phyloP scores from a whole-genome alignment of 2,797 vertebrate genomes.

The Ibycter americanus region DNA sequence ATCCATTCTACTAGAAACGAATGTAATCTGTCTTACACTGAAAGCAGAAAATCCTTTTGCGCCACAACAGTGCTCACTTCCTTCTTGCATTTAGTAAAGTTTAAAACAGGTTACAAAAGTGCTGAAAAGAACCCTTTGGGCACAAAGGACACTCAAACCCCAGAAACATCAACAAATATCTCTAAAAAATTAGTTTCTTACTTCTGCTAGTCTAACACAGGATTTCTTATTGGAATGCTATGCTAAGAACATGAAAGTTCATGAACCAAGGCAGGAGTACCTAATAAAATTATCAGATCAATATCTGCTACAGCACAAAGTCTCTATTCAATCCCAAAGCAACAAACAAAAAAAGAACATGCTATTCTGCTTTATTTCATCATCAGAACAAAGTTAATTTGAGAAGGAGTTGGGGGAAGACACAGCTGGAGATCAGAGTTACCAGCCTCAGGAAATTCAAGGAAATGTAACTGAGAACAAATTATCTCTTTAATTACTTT shows the following conservation, averaged over 20 bases:
- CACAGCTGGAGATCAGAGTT: constrained; percentile 62
- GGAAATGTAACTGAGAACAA: constrained; percentile 77
- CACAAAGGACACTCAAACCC: not conserved
- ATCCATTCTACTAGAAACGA: not conserved
- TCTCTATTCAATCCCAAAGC: constrained; percentile 42
- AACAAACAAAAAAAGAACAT: constrained; percentile 2
- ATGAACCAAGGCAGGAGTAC: constrained; percentile 34
- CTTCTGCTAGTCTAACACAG: not conserved
- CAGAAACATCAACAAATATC: not conserved
- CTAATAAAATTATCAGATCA: constrained; percentile 50
- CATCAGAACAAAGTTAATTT: constrained; percentile 75
- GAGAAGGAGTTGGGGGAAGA: constrained; percentile 46
- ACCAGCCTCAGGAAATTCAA: constrained; percentile 73
- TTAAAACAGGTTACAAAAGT: not conserved
- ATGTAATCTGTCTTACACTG: not conserved
- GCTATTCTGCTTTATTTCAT: constrained; percentile 63
- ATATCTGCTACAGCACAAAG: constrained; percentile 39
- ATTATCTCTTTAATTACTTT: constrained; percentile 81
- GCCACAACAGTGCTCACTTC: not conserved
- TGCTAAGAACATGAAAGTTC: constrained; percentile 34
- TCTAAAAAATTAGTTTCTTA: not conserved
- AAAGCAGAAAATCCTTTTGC: not conserved
- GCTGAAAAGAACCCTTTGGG: not conserved
- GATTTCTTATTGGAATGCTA: constrained; percentile 5
- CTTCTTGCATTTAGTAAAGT: not conserved